Evolutionary conservation across 2,888 invertebrate genomes (phyloP).

Genomic region (Caenorhabditis auriculariae): DNA sequence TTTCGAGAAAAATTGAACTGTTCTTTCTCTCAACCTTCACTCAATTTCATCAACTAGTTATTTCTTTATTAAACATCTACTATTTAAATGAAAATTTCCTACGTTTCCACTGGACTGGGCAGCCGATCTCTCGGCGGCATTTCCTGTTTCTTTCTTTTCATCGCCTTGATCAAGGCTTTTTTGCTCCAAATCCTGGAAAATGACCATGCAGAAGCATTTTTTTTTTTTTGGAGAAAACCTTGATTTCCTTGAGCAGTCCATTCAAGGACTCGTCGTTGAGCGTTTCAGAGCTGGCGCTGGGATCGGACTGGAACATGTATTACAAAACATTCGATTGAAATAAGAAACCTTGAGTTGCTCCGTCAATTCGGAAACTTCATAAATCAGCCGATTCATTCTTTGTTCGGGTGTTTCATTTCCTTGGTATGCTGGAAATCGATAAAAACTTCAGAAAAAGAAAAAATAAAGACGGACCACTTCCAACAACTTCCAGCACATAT

Average conservation of each 20-base stretch:
- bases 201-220: too few relatives aligned
- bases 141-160: too few relatives aligned
- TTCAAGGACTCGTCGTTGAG: constrained; percentile 29
- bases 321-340: neutral
- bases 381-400: constrained; percentile 49
- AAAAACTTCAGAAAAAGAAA: neutral
- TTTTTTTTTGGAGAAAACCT: constrained; percentile 3
- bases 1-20: too few relatives aligned
- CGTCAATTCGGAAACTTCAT: constrained; percentile 44
- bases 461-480: constrained; percentile 19
- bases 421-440: constrained; percentile 15
- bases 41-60: too few relatives aligned
- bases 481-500: constrained; percentile 54
- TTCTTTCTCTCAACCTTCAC: too few relatives aligned
- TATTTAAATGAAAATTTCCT: too few relatives aligned
- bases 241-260: constrained; percentile 26
- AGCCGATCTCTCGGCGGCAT: too few relatives aligned
- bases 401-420: constrained; percentile 48
- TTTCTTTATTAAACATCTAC: too few relatives aligned
- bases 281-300: constrained; percentile 15
- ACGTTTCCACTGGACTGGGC: too few relatives aligned
- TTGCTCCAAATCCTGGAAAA: too few relatives aligned
- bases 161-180: too few relatives aligned
- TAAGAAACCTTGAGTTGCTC: constrained; percentile 21
- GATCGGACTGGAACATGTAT: constrained; percentile 5